A percentile compares a stretch with the other conserved stretches of the same genome.
These are phyloP conservation scores for Pocillopora grandis DNA, from an alignment of 92 coral and sea anemone genomes.

Conservation along the genomic window DNA sequence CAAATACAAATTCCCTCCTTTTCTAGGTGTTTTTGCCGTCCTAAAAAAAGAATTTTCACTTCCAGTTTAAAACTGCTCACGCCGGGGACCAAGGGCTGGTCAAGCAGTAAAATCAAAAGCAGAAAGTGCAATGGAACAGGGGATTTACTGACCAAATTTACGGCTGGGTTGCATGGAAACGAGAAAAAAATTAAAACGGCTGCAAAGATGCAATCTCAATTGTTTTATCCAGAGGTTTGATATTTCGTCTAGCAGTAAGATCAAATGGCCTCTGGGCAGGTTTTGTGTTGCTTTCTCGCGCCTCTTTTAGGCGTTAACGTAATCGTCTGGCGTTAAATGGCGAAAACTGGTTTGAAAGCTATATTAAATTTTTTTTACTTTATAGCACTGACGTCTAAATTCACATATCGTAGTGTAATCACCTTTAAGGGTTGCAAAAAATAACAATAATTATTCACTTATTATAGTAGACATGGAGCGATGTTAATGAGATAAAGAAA, in stretches of 20 bases:
- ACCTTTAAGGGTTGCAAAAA: neutral
- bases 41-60: neutral
- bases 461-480: neutral
- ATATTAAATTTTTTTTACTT: neutral
- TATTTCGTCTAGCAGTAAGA: too few relatives aligned
- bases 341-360: neutral
- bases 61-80: neutral
- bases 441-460: neutral
- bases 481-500: neutral
- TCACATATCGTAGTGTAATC: neutral
- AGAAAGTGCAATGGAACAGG: slow-evolving; percentile 3
- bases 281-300: too few relatives aligned
- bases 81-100: neutral
- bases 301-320: neutral
- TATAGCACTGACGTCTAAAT: neutral
- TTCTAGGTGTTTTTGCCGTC: neutral
- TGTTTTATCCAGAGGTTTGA: too few relatives aligned
- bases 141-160: neutral
- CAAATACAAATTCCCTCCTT: too few relatives aligned
- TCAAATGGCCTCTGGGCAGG: too few relatives aligned
- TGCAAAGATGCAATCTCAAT: neutral
- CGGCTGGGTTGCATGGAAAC: neutral
- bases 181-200: neutral
- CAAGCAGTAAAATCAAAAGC: slow-evolving; percentile 1
- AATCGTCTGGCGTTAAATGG: neutral